Conservation (phyloP, 64 coral and sea anemone genomes). For the Porites australiensis region DNA sequence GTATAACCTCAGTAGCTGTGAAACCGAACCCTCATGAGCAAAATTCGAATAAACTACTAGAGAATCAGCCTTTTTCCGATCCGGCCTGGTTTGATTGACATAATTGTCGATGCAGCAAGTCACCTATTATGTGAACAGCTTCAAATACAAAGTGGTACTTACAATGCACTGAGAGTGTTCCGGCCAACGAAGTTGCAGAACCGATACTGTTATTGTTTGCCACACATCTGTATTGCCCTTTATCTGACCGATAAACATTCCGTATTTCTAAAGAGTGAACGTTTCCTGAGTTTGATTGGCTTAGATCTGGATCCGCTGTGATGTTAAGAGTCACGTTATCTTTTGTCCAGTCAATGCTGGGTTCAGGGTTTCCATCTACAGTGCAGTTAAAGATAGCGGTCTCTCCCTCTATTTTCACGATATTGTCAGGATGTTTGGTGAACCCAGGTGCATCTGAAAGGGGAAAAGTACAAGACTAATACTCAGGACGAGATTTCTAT, state of each 20-base stretch:
- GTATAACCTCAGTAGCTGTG: too few relatives aligned
- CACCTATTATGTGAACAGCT: background rate
- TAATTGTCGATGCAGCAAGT: too few relatives aligned
- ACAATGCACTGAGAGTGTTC: background rate
- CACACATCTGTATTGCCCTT: constrained; percentile 37
- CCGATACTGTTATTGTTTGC: background rate
- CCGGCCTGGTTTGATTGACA: too few relatives aligned
- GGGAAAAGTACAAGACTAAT: background rate
- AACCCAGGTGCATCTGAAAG: background rate
- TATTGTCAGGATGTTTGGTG: background rate
- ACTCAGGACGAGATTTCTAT: too few relatives aligned
- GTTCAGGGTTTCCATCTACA: constrained; percentile 33
- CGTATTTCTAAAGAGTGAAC: background rate
- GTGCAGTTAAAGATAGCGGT: background rate
- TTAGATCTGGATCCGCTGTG: background rate
- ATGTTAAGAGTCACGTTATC: background rate
- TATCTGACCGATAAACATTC: background rate
- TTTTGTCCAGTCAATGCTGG: constrained; percentile 22
- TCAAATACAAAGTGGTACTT: background rate
- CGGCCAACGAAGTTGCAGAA: background rate
- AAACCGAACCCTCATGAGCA: too few relatives aligned
- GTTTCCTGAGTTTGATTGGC: background rate
- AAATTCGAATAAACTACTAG: too few relatives aligned
- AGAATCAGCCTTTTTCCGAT: too few relatives aligned
- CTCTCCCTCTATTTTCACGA: background rate